Conservation (phyloP, 2,888 invertebrate species). For the Idaea dimidiata region DNA sequence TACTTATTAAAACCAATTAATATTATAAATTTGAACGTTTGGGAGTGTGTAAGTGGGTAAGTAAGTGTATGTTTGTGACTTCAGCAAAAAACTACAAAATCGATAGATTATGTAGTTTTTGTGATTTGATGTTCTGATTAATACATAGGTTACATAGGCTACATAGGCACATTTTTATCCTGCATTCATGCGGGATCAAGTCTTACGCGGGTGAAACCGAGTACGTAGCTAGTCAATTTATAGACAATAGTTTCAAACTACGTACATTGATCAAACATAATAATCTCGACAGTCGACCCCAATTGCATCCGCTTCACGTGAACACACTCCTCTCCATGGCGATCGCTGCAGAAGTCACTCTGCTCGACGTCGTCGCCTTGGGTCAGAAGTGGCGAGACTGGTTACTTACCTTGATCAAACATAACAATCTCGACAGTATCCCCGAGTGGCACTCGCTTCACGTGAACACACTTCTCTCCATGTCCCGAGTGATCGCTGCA, state of each 20-base stretch:
- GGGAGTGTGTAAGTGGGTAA: too few relatives aligned
- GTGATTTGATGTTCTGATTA: too few relatives aligned
- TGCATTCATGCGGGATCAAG: too few relatives aligned
- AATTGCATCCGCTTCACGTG: slow-evolving; percentile 85
- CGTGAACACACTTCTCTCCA: slow-evolving; percentile 85
- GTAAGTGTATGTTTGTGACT: too few relatives aligned
- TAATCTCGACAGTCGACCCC: slow-evolving; percentile 85
- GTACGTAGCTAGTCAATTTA: too few relatives aligned
- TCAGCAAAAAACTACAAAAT: too few relatives aligned
- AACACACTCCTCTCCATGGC: slow-evolving; percentile 82
- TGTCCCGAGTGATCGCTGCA: slow-evolving; percentile 67
- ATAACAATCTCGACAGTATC: slow-evolving; percentile 87
- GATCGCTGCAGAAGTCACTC: slow-evolving; percentile 74
- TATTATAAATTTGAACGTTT: too few relatives aligned
- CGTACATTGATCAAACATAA: slow-evolving; percentile 85
- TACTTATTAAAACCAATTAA: too few relatives aligned
- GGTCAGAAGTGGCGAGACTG: slow-evolving; percentile 88
- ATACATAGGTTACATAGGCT: too few relatives aligned
- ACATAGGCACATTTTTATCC: too few relatives aligned
- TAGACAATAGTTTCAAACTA: slow-evolving; percentile 61
- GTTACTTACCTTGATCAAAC: slow-evolving; percentile 86
- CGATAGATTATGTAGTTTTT: too few relatives aligned
- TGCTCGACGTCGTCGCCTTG: slow-evolving; percentile 83
- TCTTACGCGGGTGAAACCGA: too few relatives aligned
- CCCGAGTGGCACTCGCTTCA: slow-evolving; percentile 84